Evolutionary conservation across 2,888 invertebrate species (phyloP), one percentile per base, ranked within the genome.

Genomic region (Gymnosoma rotundatum): DNA sequence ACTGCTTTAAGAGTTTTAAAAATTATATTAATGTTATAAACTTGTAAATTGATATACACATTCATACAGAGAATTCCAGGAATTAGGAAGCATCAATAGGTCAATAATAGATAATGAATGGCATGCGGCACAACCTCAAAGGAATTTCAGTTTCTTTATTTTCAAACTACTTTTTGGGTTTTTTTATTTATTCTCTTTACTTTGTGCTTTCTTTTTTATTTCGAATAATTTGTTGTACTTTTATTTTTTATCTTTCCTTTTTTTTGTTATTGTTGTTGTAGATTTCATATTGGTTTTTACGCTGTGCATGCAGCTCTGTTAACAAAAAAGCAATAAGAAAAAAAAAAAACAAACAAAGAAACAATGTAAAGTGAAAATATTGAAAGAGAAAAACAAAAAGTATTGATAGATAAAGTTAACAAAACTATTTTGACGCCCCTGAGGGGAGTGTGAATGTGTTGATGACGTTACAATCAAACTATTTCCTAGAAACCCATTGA

Each of bases 1-100:
- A 73, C 45, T 56, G 56, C 58, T 80, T 78, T 42, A 52, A 61
- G 48, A 69, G 60, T 78, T 76, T 60, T 52, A 56, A 64, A 75
- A 76, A 76, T 69, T 14, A 45, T 80, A 66, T 80, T 73, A 58
- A 69, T 84, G 84, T 81, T 84, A n/a, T n/a, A n/a, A 78, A 74
- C 74, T 70, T 81, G 81, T 81, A 81, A 84, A 81, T 67, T 79
- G 83, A 85, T 84, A 78, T 60, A 82, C 73, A 73, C 78, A 75
- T 52, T 58, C 45, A 14, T 12, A 48, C 45, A 63, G 50, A 18
- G 52, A 58, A 18, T 90, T 90, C 90, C 88, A 84, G 88, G 90
- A 90, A 90, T 89, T 89, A 88, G 89, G 88, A 89, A 89, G 89
- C 90, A 88, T 88, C 88, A 87, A 83, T 86, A 78, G 84, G 78